phyloP scores from a whole-genome alignment of 2,113 vertebrate species.

The Aptenodytes patagonicus region DNA sequence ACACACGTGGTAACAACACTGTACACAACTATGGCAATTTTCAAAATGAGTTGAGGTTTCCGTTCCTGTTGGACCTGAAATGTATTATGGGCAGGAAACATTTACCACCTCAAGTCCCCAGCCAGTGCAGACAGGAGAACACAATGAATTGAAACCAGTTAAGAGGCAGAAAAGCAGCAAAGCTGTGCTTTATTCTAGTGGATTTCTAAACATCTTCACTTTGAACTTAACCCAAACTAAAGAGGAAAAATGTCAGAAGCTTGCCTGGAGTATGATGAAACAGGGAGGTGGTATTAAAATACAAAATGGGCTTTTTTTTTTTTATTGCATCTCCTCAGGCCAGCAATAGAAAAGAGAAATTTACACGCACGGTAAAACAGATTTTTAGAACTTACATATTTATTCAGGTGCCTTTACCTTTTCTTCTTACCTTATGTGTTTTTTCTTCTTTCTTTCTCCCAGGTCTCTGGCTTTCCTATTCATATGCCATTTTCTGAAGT shows the following conservation, averaged over 20 bases:
- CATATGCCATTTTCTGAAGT: conserved; percentile 92
- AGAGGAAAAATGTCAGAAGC: background rate
- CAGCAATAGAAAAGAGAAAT: background rate
- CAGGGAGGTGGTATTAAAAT: background rate
- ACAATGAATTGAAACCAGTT: background rate
- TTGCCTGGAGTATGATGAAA: background rate
- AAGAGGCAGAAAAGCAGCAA: background rate
- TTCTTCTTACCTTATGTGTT: background rate
- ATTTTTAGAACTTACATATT: background rate
- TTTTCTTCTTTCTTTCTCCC: background rate
- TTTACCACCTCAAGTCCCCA: background rate
- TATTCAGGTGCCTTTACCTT: background rate
- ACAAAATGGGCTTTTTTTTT: background rate
- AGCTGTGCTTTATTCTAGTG: background rate
- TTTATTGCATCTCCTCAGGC: background rate
- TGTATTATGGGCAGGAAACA: background rate
- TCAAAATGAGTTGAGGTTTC: background rate
- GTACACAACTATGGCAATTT: background rate
- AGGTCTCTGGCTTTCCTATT: conserved; percentile 96
- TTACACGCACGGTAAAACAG: background rate
- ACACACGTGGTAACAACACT: fast-evolving
- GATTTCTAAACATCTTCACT: background rate
- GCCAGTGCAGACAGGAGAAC: background rate
- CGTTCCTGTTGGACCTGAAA: background rate
- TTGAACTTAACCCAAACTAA: background rate